These are phyloP conservation scores for Ichneumoninae sp. DNA, from an alignment of 2,888 invertebrate species.

Conservation along the genomic window DNA sequence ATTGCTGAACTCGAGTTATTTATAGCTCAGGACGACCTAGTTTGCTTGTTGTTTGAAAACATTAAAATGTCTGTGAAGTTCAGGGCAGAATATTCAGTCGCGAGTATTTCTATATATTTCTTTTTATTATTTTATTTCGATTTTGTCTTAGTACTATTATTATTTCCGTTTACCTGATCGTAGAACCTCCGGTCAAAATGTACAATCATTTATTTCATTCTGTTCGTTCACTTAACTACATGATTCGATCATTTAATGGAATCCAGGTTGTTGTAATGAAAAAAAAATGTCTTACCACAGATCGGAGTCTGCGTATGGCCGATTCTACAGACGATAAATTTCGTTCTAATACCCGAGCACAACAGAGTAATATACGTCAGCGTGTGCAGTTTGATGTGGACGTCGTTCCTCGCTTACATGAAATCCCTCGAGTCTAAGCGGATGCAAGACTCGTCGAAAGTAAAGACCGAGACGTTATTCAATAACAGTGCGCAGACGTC, in stretches of 20 bases:
- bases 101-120: no score
- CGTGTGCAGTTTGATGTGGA: slow-evolving; percentile 90
- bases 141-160: no score
- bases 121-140: no score
- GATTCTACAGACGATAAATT: slow-evolving; percentile 90
- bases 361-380: slow-evolving; percentile 91
- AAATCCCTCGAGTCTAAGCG: slow-evolving; percentile 86
- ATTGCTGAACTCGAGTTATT: no score
- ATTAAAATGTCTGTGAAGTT: no score
- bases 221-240: no score
- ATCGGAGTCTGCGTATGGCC: slow-evolving; percentile 90
- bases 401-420: slow-evolving; percentile 91
- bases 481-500: slow-evolving; percentile 19
- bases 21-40: no score
- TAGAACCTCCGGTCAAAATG: no score
- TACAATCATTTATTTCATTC: no score
- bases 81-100: no score
- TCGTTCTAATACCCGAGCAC: slow-evolving; percentile 89
- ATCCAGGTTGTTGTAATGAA: not conserved
- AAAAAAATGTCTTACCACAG: slow-evolving; percentile 82
- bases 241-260: not conserved
- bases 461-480: slow-evolving; percentile 31
- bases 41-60: no score
- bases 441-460: slow-evolving; percentile 48
- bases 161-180: no score